phyloP scores from a whole-genome alignment of 2,797 vertebrate species.

The Sebastes alutus region DNA sequence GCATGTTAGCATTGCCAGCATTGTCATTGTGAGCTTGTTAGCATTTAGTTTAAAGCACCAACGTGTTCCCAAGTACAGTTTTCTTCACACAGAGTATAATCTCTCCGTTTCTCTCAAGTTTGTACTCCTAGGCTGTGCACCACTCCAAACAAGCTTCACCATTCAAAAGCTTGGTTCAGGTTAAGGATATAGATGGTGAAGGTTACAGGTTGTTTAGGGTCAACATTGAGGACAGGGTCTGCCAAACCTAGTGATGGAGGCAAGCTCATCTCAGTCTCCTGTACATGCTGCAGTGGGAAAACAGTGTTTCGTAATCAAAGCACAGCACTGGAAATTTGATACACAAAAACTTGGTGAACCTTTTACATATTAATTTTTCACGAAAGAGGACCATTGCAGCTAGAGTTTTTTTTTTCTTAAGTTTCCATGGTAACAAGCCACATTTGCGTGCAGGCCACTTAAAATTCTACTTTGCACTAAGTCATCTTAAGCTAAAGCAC shows the following conservation, averaged over 20 bases:
- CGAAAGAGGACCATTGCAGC: not conserved
- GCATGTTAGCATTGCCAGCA: not conserved
- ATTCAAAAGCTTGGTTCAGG: not conserved
- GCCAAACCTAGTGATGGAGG: not conserved
- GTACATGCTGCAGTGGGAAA: not conserved
- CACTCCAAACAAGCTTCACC: not conserved
- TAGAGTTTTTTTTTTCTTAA: not conserved
- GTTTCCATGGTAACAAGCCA: slow-evolving; percentile 20
- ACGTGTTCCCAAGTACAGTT: not conserved
- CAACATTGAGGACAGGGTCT: not conserved
- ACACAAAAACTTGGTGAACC: not conserved
- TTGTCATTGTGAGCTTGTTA: not conserved
- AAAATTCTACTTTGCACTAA: slow-evolving; percentile 14
- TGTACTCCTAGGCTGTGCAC: not conserved
- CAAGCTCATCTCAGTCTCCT: not conserved
- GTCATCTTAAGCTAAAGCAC: slow-evolving; percentile 10
- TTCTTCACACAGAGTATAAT: not conserved
- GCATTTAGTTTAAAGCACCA: not conserved
- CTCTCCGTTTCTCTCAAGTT: not conserved
- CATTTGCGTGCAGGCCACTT: slow-evolving; percentile 3
- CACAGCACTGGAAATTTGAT: not conserved
- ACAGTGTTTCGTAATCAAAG: not conserved
- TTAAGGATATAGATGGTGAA: not conserved
- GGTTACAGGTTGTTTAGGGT: not conserved
- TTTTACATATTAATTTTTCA: not conserved